Conservation (phyloP, 2,797 vertebrate genomes). For the Sebastes itinus region DNA sequence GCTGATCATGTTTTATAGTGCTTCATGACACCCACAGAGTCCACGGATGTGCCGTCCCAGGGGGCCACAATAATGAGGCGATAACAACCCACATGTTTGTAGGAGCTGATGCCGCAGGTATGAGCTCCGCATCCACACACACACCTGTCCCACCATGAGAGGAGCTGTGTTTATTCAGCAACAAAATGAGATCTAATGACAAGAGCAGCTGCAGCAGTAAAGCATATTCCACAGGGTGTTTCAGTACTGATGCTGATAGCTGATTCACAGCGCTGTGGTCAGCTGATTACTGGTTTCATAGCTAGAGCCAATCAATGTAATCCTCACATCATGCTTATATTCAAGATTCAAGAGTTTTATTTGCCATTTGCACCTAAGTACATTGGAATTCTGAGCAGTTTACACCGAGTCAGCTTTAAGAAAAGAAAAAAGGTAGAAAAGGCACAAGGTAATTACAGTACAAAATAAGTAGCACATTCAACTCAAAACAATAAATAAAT, state of each 20-base stretch:
- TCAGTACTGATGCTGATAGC: neutral
- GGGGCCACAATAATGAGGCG: conserved; percentile 24
- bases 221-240: neutral
- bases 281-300: neutral
- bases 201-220: conserved; percentile 2
- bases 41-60: neutral
- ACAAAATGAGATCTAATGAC: conserved; percentile 13
- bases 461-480: too few species aligned
- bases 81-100: conserved; percentile 44
- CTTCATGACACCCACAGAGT: conserved; percentile 38
- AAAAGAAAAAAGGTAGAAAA: too few species aligned
- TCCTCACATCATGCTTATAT: neutral
- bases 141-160: neutral
- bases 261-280: neutral
- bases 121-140: neutral
- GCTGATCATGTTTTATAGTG: conserved; percentile 41
- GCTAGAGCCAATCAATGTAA: neutral
- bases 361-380: too few species aligned
- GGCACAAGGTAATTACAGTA: too few species aligned
- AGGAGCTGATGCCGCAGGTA: conserved; percentile 28
- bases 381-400: too few species aligned
- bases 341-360: too few species aligned
- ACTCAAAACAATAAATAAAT: too few species aligned
- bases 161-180: neutral
- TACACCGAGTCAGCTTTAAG: too few species aligned